phyloP scores from a whole-genome alignment of 2,113 vertebrate genomes.

The Tamias sibiricus region DNA sequence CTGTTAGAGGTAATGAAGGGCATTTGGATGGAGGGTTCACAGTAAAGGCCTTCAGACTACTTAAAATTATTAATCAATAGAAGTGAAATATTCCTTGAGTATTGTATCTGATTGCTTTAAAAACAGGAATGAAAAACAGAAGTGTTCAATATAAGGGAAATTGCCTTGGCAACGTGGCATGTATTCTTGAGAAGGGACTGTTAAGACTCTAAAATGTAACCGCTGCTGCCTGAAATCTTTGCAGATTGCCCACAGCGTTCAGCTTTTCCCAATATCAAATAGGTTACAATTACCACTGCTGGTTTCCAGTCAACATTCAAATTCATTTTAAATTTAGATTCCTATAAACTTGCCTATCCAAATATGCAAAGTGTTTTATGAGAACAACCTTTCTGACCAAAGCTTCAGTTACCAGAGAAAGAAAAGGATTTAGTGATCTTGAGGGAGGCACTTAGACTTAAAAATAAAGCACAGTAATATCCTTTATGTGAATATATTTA shows the following conservation, averaged over 20 bases:
- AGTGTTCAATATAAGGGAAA: background rate
- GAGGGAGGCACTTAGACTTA: background rate
- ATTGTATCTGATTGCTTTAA: constrained; percentile 15
- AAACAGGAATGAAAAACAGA: background rate
- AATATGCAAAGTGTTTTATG: constrained; percentile 6
- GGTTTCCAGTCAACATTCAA: constrained; percentile 59
- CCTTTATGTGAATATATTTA: background rate
- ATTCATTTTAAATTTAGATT: constrained; percentile 61
- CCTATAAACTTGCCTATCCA: constrained; percentile 47
- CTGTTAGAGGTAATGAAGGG: background rate
- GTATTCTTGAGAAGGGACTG: constrained; percentile 43
- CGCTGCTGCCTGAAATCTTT: constrained; percentile 43
- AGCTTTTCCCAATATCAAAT: constrained; percentile 50
- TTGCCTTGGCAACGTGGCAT: background rate
- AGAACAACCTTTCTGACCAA: constrained; percentile 18
- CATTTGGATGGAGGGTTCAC: background rate
- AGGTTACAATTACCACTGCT: constrained; percentile 51
- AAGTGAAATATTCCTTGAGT: background rate
- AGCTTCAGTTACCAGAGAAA: background rate
- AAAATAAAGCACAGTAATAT: background rate
- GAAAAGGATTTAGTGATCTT: background rate
- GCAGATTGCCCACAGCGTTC: constrained; percentile 15
- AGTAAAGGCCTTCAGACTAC: background rate
- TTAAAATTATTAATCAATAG: constrained; percentile 27
- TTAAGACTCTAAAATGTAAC: constrained; percentile 51